Conservation (phyloP, 2,797 vertebrate genomes). For the Leucoraja ocellata region DNA sequence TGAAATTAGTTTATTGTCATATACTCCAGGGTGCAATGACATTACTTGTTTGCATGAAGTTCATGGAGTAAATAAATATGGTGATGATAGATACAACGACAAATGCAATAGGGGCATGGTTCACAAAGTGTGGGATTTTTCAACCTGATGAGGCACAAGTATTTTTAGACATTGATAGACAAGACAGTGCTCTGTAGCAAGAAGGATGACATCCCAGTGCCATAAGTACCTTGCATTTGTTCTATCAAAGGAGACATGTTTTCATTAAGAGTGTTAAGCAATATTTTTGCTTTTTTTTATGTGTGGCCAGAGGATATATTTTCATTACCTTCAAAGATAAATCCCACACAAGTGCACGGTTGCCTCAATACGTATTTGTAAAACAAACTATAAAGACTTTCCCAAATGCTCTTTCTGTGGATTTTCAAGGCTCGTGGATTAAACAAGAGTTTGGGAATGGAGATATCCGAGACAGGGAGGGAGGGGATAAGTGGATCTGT, state of each 20-base stretch:
- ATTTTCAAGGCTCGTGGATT: background rate
- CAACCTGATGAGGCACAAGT: too few relatives aligned
- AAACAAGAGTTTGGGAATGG: too few relatives aligned
- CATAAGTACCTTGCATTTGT: background rate
- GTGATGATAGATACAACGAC: too few relatives aligned
- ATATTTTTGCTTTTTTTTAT: background rate
- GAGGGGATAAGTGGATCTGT: too few relatives aligned
- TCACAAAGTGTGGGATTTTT: too few relatives aligned
- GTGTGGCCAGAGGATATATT: background rate
- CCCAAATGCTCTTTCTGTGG: background rate
- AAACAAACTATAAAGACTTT: background rate
- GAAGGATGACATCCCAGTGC: background rate
- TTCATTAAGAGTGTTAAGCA: slow-evolving; percentile 4
- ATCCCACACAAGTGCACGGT: background rate
- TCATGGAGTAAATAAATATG: too few relatives aligned
- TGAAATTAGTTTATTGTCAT: too few relatives aligned
- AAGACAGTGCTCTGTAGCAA: too few relatives aligned
- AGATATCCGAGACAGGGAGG: too few relatives aligned
- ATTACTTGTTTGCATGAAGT: too few relatives aligned
- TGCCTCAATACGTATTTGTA: background rate
- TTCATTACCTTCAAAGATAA: background rate
- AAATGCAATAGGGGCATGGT: too few relatives aligned
- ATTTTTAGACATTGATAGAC: background rate
- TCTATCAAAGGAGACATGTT: background rate
- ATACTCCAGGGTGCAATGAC: too few relatives aligned